Percentiles rank a stretch among this genome's conserved stretches.
Conservation (phyloP, 2,888 invertebrate genomes). For the Drosophila barbarae region DNA sequence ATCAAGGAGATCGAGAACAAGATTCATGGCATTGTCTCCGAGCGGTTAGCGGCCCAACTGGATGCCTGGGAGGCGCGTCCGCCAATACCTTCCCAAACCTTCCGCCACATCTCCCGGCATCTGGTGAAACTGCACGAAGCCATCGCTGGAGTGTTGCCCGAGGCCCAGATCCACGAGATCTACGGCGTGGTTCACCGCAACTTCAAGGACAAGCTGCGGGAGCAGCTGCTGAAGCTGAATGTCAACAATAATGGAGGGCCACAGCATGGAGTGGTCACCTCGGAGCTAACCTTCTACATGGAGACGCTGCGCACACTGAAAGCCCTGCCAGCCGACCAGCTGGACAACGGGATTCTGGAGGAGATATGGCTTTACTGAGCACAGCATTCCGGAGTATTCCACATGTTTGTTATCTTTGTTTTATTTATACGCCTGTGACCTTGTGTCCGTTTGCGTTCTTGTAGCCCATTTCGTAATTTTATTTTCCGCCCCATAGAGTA, state of each 20-base stretch:
- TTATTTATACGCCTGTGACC: conserved; percentile 14
- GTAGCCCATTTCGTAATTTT: conserved; percentile 15
- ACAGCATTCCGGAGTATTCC: conserved; percentile 39
- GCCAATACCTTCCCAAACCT: conserved; percentile 94
- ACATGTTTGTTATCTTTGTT: conserved; percentile 40
- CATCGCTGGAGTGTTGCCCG: conserved; percentile 90
- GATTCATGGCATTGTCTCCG: conserved; percentile 93
- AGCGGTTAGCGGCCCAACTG: conserved; percentile 89
- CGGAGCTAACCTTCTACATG: conserved; percentile 93
- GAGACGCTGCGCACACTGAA: conserved; percentile 91
- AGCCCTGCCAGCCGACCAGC: conserved; percentile 87
- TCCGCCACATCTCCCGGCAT: conserved; percentile 92
- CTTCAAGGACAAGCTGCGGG: conserved; percentile 92
- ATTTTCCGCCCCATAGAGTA: conserved; percentile 29
- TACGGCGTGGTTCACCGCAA: conserved; percentile 90
- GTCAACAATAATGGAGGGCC: conserved; percentile 98
- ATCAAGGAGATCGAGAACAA: conserved; percentile 95
- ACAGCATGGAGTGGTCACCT: conserved; percentile 96
- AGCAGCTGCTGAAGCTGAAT: conserved; percentile 91
- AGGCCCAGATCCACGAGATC: conserved; percentile 87
- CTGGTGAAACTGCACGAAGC: conserved; percentile 95
- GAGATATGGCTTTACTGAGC: conserved; percentile 85
- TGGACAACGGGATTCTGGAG: conserved; percentile 87
- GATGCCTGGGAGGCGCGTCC: conserved; percentile 95
- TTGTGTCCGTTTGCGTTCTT: conserved; percentile 1